Conservation (phyloP, 53 echinoderm and acorn worm species). For the Henricia sp. region DNA sequence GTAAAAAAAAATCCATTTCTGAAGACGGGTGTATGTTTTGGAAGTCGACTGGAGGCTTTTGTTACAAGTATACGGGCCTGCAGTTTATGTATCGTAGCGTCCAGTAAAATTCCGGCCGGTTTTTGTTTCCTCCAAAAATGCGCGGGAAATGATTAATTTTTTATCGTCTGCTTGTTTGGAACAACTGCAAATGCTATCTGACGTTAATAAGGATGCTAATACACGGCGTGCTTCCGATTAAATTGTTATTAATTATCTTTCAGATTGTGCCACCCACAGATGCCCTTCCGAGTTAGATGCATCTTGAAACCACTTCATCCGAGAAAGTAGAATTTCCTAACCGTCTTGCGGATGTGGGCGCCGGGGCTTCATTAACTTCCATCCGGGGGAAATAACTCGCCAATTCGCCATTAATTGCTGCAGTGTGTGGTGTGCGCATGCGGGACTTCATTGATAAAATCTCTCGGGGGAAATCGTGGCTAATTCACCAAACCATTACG, state of each 20-base stretch:
- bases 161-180: conserved; percentile 2
- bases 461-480: not conserved
- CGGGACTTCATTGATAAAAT: conserved; percentile 25
- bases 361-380: conserved; percentile 18
- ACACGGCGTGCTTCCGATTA: conserved; percentile 20
- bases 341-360: conserved; percentile 19
- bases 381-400: conserved; percentile 9
- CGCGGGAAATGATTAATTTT: conserved; percentile 15
- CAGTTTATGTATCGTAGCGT: too few species aligned
- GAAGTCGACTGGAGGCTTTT: too few species aligned
- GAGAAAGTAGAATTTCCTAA: conserved; percentile 36
- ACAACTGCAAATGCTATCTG: not conserved
- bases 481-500: too few species aligned
- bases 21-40: conserved; percentile 1
- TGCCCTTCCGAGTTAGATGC: conserved; percentile 4
- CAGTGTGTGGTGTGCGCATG: conserved; percentile 21
- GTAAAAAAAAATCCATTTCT: conserved; percentile 53
- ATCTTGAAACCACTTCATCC: conserved; percentile 17
- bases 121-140: too few species aligned
- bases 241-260: conserved; percentile 10
- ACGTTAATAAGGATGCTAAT: conserved; percentile 1
- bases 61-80: too few species aligned
- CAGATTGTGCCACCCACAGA: too few species aligned
- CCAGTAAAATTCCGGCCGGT: too few species aligned
- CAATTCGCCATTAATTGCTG: conserved; percentile 12